Conservation (phyloP, 1,140 invertebrate genomes). For the Drosophila subpulchrella region DNA sequence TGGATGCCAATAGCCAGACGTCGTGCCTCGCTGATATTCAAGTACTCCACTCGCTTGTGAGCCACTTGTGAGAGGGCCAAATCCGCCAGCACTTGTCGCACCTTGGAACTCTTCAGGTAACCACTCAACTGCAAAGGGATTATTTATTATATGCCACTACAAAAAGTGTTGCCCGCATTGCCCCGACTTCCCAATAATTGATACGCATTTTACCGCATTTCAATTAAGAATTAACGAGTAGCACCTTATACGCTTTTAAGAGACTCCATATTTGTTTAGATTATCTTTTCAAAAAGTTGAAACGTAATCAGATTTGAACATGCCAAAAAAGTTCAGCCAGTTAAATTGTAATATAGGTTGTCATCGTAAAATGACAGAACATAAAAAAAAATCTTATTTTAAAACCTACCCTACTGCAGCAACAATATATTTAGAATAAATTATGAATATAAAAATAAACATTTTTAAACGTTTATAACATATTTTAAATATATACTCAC, state of each 20-base stretch:
- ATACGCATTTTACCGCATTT: not conserved
- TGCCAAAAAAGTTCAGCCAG: not conserved
- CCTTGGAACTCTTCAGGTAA: conserved; percentile 90
- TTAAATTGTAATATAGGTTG: too few species aligned
- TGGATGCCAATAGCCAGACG: conserved; percentile 94
- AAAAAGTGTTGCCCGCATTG: not conserved
- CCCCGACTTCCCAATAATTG: not conserved
- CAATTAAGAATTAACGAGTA: not conserved
- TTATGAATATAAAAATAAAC: too few species aligned
- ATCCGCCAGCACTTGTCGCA: conserved; percentile 94
- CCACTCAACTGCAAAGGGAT: conserved; percentile 86
- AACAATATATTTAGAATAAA: too few species aligned
- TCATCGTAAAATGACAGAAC: too few species aligned
- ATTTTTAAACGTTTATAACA: too few species aligned
- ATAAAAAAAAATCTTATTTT: too few species aligned
- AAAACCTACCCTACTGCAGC: too few species aligned
- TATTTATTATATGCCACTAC: not conserved
- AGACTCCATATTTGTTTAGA: not conserved
- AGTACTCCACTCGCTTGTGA: conserved; percentile 90
- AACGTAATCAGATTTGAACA: not conserved
- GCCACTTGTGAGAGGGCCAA: conserved; percentile 94
- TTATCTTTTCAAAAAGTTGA: not conserved
- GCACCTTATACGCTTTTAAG: not conserved
- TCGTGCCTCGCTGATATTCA: conserved; percentile 93
- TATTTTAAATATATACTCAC: conserved; percentile 80